Percentiles rank a stretch among this genome's conserved stretches.
Conservation (phyloP, 2,888 invertebrate species). For the Heliconius ethilla region DNA sequence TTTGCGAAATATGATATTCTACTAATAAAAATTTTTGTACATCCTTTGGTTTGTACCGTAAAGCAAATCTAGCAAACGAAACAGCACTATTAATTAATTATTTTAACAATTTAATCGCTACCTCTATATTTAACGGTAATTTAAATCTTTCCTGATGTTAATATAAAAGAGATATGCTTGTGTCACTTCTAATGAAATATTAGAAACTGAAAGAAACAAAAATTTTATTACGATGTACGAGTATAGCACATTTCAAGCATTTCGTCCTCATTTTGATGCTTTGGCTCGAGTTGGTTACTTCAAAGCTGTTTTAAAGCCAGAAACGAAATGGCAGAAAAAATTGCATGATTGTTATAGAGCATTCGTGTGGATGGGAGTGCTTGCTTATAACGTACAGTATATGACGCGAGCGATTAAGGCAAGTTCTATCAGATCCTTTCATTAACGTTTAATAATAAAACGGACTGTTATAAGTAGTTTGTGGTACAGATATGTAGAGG, state of each 20-base stretch:
- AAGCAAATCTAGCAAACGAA: background rate
- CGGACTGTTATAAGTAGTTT: too few relatives aligned
- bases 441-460: background rate
- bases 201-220: background rate
- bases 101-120: background rate
- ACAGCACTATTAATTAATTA: background rate
- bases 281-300: slow-evolving; percentile 64
- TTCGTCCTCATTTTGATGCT: slow-evolving; percentile 65
- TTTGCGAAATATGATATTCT: background rate
- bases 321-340: slow-evolving; percentile 48
- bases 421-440: slow-evolving; percentile 39
- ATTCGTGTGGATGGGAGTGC: slow-evolving; percentile 54
- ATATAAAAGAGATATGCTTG: background rate
- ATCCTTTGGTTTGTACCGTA: background rate
- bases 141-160: background rate
- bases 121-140: background rate
- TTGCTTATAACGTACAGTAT: slow-evolving; percentile 67
- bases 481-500: too few relatives aligned
- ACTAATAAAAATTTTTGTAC: background rate
- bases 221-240: slow-evolving; percentile 39
- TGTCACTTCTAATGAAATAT: background rate
- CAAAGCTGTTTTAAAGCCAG: slow-evolving; percentile 56
- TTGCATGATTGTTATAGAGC: slow-evolving; percentile 56
- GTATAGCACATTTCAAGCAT: slow-evolving; percentile 51
- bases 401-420: slow-evolving; percentile 63